These are phyloP conservation scores for Triplophysa siluroides DNA, from an alignment of 2,113 vertebrate species.

Conservation along the genomic window DNA sequence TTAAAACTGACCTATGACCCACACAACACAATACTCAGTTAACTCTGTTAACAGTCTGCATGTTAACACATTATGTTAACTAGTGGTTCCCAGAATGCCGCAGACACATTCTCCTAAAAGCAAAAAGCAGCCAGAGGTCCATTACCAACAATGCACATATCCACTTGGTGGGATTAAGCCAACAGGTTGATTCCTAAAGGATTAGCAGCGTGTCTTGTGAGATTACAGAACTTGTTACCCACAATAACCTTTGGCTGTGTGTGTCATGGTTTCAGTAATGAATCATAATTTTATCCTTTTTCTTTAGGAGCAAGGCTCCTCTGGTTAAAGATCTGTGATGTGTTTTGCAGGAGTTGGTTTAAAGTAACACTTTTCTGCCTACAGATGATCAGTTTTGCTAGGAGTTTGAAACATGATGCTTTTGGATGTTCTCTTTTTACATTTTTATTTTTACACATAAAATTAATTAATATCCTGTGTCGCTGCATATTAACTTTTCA, in stretches of 20 bases:
- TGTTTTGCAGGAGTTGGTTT: too few relatives aligned
- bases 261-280: background rate
- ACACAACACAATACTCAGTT: too few relatives aligned
- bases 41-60: too few relatives aligned
- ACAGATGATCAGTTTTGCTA: background rate
- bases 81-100: background rate
- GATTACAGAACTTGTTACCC: conserved; percentile 34
- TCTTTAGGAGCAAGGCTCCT: background rate
- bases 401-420: background rate
- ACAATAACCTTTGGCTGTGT: background rate
- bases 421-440: too few relatives aligned
- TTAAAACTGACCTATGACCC: too few relatives aligned
- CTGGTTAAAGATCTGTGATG: too few relatives aligned
- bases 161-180: conserved; percentile 37
- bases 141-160: background rate
- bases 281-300: conserved; percentile 7
- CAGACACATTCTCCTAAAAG: background rate
- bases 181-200: conserved; percentile 24
- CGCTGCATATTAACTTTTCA: background rate
- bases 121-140: conserved; percentile 12
- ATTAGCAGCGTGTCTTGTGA: conserved; percentile 41
- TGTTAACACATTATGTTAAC: too few relatives aligned
- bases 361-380: too few relatives aligned
- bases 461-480: background rate
- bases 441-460: background rate